Base-by-base conservation (phyloP, 2,797 vertebrate genomes). In the Apodemus agrarius region DNA sequence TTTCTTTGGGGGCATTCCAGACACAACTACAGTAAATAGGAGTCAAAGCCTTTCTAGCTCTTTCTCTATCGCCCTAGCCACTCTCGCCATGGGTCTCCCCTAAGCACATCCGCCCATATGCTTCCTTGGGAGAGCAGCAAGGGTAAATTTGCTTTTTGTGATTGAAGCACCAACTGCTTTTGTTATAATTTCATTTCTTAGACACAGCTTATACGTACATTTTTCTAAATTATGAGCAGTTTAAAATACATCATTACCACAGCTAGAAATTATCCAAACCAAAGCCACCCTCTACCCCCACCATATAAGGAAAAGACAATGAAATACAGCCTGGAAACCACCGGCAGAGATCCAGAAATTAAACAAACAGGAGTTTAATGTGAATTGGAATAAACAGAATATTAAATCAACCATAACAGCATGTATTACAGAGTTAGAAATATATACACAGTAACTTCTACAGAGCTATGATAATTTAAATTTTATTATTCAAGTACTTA, bases 391-490 rank as follows among this genome's bases (percentile, higher is more conserved):
- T 94, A 92, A 96, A 89, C 49, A 97, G 85, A 94, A 95, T 93
- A 95, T 94, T 96, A 96, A 96, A 97, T 95, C 86, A 97, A 78
- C 78, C 86, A 78, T 72, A 93, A 93, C 54, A 93, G 24, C 46
- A 69, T 75, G 26, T 85, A 92, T 91, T 91, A 82, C 57, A n/a
- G 84, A 92, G 80, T 74, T 96, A 96, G 81, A 96, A 97, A 97
- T 91, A 97, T 19, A 93, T 81, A 89, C 29, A 82, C 57, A 95
- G 80, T 82, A 97, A 95, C 95, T 95, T 94, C 91, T 85, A 95
- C 59, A 95, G 83, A 94, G 65, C 89, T 83, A 54, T 43, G 90
- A 74, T 93, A 61, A 94, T 81, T 97, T 96, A 97, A 93, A 96
- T 94, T 97, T 97, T 93, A 52, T 7, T 22, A 94, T 54, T 19